phyloP scores from a whole-genome alignment of 2,797 vertebrate species.

The Numenius phaeopus region DNA sequence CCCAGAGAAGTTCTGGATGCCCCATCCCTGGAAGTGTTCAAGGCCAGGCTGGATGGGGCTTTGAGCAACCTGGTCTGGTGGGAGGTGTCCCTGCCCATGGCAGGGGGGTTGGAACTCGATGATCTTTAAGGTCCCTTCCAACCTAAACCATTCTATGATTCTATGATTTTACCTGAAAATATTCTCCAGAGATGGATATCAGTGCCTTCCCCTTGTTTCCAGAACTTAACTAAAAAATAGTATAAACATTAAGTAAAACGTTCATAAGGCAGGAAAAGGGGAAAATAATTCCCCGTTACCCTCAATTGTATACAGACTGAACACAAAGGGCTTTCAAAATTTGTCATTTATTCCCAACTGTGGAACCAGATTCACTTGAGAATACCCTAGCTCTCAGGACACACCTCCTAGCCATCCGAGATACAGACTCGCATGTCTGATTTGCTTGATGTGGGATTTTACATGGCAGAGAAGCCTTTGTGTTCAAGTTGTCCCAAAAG shows the following conservation, averaged over 20 bases:
- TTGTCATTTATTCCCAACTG: not conserved
- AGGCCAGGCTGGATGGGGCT: too few relatives aligned
- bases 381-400: not conserved
- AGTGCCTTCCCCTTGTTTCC: not conserved
- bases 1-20: too few relatives aligned
- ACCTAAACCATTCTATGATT: too few relatives aligned
- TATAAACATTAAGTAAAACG: not conserved
- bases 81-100: too few relatives aligned
- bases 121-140: too few relatives aligned
- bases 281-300: not conserved
- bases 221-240: not conserved
- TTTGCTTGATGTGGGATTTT: not conserved
- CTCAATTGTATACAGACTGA: not conserved
- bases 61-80: too few relatives aligned
- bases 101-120: too few relatives aligned
- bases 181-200: not conserved
- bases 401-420: not conserved
- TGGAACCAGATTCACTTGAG: not conserved
- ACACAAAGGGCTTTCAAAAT: not conserved
- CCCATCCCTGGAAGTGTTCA: too few relatives aligned
- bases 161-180: not conserved
- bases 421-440: too few relatives aligned
- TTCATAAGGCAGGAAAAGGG: not conserved
- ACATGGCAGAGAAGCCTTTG: not conserved
- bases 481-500: not conserved